Conservation (phyloP, 2,888 invertebrate genomes). For the Dendrolimus pini region DNA sequence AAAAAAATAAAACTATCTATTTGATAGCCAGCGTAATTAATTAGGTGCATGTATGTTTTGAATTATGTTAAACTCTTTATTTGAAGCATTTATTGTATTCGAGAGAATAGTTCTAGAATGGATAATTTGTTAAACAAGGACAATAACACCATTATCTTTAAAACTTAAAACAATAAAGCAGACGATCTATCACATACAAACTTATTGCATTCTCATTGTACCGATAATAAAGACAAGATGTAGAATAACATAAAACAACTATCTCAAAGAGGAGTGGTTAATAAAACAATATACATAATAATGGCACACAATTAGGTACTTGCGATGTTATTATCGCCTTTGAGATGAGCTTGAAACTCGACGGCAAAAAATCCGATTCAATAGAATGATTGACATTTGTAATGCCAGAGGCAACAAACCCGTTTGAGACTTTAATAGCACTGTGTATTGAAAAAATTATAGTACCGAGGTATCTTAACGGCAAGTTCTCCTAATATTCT, state of each 20-base stretch:
- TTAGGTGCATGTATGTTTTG: too few relatives aligned
- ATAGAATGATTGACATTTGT: constrained; percentile 42
- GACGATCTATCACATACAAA: too few relatives aligned
- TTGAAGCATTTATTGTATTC: too few relatives aligned
- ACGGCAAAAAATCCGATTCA: constrained; percentile 33
- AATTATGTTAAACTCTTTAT: too few relatives aligned
- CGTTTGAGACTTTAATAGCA: constrained; percentile 25
- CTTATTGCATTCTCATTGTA: too few relatives aligned
- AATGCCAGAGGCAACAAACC: constrained; percentile 28
- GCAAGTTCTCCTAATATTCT: too few relatives aligned
- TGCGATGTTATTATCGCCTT: constrained; percentile 34
- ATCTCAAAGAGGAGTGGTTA: constrained; percentile 24
- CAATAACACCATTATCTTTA: too few relatives aligned
- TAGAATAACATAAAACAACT: constrained; percentile 13
- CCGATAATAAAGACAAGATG: constrained; percentile 10
- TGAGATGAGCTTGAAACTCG: constrained; percentile 25
- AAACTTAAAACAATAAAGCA: too few relatives aligned
- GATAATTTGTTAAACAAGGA: too few relatives aligned
- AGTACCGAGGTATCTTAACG: neutral
- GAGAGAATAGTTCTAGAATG: too few relatives aligned
- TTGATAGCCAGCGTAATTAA: too few relatives aligned
- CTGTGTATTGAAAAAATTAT: constrained; percentile 2
- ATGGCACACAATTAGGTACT: constrained; percentile 37
- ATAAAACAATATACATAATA: constrained; percentile 31
- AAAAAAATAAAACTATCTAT: too few relatives aligned